These are phyloP conservation scores for silkworm (Bombyx mori) DNA, from an alignment of 1,140 invertebrate species.

Conservation along the genomic window DNA sequence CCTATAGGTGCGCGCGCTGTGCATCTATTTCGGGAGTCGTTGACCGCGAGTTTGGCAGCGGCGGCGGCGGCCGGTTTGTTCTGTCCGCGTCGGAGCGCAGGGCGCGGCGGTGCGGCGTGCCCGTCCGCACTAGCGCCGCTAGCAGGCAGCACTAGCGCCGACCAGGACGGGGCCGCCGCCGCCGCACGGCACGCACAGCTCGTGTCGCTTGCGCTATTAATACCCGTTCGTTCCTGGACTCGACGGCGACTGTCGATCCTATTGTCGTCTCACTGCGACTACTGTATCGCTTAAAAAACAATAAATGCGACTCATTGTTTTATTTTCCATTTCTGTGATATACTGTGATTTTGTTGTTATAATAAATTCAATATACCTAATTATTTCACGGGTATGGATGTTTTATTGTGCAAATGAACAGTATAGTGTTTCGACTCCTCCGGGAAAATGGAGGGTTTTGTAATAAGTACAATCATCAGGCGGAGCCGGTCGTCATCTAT, in stretches of 20 bases:
- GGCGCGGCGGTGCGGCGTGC: not conserved
- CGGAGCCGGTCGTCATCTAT: no score
- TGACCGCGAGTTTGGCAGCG: conserved; percentile 57
- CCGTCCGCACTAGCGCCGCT: not conserved
- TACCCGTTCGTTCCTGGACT: not conserved
- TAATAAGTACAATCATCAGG: no score
- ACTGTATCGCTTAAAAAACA: no score
- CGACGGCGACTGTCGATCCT: not conserved
- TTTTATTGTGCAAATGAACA: no score
- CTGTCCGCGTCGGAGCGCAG: not conserved
- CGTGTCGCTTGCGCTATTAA: not conserved
- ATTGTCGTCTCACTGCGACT: no score
- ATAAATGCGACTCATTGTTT: no score
- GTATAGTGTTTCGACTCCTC: no score
- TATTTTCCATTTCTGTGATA: no score
- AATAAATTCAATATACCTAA: no score
- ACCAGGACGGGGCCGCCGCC: not conserved
- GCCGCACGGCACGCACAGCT: not conserved
- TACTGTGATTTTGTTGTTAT: no score
- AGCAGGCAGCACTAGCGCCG: not conserved
- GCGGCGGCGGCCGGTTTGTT: conserved; percentile 6
- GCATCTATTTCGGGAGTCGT: conserved; percentile 68
- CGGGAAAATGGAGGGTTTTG: no score
- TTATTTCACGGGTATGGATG: no score
- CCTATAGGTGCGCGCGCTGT: conserved; percentile 53